A percentile compares a stretch with the other conserved stretches of the same genome.
Conservation (phyloP, 2,888 invertebrate genomes). For the Smittia sp. region DNA sequence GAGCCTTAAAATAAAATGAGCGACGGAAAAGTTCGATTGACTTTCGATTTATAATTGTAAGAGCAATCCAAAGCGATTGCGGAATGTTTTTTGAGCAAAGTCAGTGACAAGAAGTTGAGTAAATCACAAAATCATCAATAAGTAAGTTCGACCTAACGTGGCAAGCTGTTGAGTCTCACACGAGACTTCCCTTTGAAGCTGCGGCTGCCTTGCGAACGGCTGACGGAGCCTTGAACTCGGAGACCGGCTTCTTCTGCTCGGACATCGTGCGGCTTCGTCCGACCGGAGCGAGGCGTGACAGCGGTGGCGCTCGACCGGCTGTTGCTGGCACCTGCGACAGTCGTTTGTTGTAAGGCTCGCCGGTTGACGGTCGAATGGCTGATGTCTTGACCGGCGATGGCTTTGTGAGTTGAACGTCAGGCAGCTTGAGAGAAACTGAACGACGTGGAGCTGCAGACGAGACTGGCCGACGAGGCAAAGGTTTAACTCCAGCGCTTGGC, state of each 20-base stretch:
- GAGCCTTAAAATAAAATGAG: too few relatives aligned
- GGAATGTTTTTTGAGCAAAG: background rate
- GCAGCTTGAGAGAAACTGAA: conserved; percentile 20
- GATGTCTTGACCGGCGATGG: background rate
- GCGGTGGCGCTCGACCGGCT: background rate
- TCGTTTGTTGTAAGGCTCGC: background rate
- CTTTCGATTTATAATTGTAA: too few relatives aligned
- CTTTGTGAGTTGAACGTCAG: background rate
- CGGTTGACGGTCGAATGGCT: background rate
- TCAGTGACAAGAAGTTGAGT: background rate
- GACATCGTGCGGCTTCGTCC: background rate
- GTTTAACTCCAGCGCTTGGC: background rate
- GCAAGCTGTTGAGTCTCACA: background rate
- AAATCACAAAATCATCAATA: background rate
- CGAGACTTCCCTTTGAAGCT: background rate
- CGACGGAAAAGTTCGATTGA: too few relatives aligned
- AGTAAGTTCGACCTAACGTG: background rate
- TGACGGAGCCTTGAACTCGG: background rate
- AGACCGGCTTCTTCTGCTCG: background rate
- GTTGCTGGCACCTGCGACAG: background rate
- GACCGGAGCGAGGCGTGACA: background rate
- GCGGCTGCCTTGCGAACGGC: background rate
- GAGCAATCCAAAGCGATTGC: background rate
- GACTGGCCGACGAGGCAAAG: background rate
- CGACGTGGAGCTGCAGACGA: background rate